Evolutionary conservation across 2,888 invertebrate species (phyloP), one percentile per base, ranked within the genome.

Genomic region (Cephus pygmeus): DNA sequence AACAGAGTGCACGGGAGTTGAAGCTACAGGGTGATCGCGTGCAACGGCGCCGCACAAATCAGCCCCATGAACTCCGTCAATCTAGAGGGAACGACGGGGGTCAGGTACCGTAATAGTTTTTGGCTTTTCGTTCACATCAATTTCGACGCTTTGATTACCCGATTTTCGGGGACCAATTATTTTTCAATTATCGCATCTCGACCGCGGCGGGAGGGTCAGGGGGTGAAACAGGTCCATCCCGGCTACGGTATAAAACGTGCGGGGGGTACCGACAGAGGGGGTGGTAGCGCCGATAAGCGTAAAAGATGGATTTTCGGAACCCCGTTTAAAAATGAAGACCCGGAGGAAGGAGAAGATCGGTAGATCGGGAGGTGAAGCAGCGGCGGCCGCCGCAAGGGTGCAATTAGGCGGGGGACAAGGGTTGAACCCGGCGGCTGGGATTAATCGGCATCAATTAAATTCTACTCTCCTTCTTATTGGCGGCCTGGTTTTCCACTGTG

Each of bases 381-480:
- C 1, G 71, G 71, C 15, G 3, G 31, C 11, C 9, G 33, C 31
- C 33, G 15, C 71, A 23, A 71, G 71, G 71, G 71, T 71, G 71
- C 71, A 71, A 71, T 71, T 71, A 71, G 71, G 71, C 31, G 12
- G 12, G 71, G 12, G 71, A 56, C 56, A 71, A 71, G 71, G 71
- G 71, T 31, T 12, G 12, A 71, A 71, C 31, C 23, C 31, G 71
- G 12, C 31, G 71, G 31, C 71, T 31, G 15, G 12, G 33, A 71
- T 71, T 71, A 71, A 71, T 71, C 71, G 71, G 12, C 33, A 71
- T 71, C 71, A 71, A 71, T 71, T 71, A 71, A 71, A 31, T 31
- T 71, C 71, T 12, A 40, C 69, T n/a, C 69, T 69, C 69, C 33
- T 36, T 69, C 69, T 77, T 80, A 36, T 76, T 81, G 56, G 23